These are phyloP conservation scores for Meleagris gallopavo DNA, from an alignment of 2,113 vertebrate species.

Conservation along the genomic window DNA sequence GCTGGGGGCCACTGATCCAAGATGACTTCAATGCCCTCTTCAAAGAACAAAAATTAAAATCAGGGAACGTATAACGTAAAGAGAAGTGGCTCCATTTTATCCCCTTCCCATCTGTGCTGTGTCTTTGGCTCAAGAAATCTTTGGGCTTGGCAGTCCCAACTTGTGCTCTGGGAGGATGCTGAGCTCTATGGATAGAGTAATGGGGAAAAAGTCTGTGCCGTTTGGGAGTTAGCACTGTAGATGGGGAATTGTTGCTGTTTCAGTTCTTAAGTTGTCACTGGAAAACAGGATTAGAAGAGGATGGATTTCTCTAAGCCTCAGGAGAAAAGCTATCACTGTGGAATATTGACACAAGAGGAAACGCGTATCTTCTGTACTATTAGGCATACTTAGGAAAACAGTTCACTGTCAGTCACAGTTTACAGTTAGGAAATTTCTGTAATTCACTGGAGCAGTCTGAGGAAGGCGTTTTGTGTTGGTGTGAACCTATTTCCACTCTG, in stretches of 20 bases:
- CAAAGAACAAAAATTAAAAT: background rate
- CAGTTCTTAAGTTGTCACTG: conserved; percentile 51
- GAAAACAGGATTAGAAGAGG: conserved; percentile 51
- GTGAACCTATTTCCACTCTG: background rate
- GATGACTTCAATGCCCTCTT: background rate
- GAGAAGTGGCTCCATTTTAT: background rate
- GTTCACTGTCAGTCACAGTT: background rate
- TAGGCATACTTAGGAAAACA: conserved; percentile 5
- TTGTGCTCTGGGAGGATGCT: rapidly evolving
- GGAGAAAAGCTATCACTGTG: conserved; percentile 20
- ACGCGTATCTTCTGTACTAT: background rate
- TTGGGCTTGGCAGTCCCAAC: background rate
- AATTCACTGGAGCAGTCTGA: conserved; percentile 8
- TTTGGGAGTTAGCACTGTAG: conserved; percentile 49
- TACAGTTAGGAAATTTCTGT: background rate
- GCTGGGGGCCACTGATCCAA: background rate
- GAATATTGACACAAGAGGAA: background rate
- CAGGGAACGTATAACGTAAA: background rate
- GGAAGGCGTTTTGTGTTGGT: background rate
- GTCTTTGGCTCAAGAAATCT: background rate
- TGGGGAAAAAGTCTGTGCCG: background rate
- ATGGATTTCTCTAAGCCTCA: conserved; percentile 5
- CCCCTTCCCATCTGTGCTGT: background rate
- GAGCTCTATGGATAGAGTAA: background rate
- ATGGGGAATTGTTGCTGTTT: conserved; percentile 18